Percentiles rank a stretch among this genome's conserved stretches.
Conservation (phyloP, 2,888 invertebrate genomes). For the Parnassius smintheus region DNA sequence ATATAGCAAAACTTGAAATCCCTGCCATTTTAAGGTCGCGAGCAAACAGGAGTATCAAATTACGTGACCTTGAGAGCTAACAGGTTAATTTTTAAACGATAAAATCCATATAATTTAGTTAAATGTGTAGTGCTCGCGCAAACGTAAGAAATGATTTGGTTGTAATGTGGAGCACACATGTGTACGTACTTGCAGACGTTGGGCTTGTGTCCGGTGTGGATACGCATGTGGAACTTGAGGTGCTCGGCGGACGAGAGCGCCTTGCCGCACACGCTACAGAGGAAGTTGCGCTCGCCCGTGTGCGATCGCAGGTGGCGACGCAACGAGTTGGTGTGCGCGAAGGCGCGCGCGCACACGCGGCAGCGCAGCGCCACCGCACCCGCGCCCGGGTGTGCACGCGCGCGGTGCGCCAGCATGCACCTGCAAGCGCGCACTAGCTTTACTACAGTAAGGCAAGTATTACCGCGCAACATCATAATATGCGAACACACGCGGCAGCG, state of each 20-base stretch:
- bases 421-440: constrained; percentile 34
- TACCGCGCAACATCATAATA: no score
- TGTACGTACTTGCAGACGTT: constrained; percentile 74
- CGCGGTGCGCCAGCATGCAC: constrained; percentile 64
- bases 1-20: no score
- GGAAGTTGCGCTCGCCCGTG: constrained; percentile 75
- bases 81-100: no score
- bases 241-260: constrained; percentile 81
- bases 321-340: constrained; percentile 76
- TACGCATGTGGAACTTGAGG: constrained; percentile 82
- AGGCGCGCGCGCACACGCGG: constrained; percentile 66
- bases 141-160: neutral
- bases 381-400: constrained; percentile 61
- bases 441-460: neutral
- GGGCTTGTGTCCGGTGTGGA: constrained; percentile 83
- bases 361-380: constrained; percentile 66
- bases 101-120: no score
- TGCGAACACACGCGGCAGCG: constrained; percentile 51
- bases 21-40: no score
- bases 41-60: no score
- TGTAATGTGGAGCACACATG: constrained; percentile 43
- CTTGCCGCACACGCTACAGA: constrained; percentile 83
- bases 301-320: constrained; percentile 72
- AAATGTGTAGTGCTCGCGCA: no score
- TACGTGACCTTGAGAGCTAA: no score